phyloP scores from a whole-genome alignment of 2,797 vertebrate species.

The Poecilia wingei region DNA sequence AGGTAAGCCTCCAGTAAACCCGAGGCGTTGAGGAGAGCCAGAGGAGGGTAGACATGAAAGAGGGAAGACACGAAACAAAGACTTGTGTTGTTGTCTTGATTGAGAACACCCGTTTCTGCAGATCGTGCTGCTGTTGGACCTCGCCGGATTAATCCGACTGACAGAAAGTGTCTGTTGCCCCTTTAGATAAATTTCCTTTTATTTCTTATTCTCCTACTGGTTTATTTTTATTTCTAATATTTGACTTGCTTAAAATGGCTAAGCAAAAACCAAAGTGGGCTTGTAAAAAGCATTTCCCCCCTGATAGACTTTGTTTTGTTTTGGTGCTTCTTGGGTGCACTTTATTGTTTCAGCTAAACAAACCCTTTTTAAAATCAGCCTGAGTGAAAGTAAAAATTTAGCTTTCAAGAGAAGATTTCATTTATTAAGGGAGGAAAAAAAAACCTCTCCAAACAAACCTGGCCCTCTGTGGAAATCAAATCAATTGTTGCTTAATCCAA shows the following conservation, averaged over 20 bases:
- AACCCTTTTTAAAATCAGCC: background rate
- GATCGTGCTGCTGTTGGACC: constrained; percentile 17
- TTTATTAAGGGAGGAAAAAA: background rate
- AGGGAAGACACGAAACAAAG: constrained; percentile 53
- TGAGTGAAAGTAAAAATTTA: background rate
- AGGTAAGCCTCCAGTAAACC: constrained; percentile 67
- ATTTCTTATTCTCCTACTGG: background rate
- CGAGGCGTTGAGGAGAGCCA: constrained; percentile 50
- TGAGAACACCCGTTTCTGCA: constrained; percentile 50
- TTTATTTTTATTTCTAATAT: background rate
- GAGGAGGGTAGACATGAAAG: constrained; percentile 43
- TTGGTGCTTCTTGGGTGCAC: background rate
- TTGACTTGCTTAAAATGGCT: background rate
- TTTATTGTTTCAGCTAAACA: background rate
- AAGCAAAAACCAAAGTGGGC: background rate
- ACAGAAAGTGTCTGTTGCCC: background rate
- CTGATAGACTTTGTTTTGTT: background rate
- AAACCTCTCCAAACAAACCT: background rate
- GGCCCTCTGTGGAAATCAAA: background rate
- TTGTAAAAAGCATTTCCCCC: background rate
- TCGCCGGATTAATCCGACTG: constrained; percentile 14
- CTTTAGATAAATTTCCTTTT: background rate
- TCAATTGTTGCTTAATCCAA: background rate
- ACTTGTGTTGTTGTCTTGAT: constrained; percentile 64
- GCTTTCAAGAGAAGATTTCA: background rate